Percentiles rank a stretch among this genome's conserved stretches.
Evolutionary conservation across 2,888 invertebrate species (phyloP).

Genomic region (Dicyrtoma fusca): DNA sequence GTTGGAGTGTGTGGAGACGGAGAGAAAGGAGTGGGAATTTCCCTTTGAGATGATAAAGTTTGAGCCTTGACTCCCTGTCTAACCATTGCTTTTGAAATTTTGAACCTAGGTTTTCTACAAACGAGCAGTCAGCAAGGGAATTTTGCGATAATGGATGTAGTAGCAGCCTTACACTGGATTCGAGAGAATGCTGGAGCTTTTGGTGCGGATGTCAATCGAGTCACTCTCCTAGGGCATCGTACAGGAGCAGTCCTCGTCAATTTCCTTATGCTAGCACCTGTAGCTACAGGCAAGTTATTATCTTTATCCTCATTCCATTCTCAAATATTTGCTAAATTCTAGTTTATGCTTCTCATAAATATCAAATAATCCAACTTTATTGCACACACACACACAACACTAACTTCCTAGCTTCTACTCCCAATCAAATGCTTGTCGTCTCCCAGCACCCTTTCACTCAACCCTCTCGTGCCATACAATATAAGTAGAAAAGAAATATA

Average conservation of each 20-base stretch:
- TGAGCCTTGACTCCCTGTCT: neutral
- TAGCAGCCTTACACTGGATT: conserved; percentile 93
- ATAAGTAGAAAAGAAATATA: too few relatives aligned
- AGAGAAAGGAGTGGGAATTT: neutral
- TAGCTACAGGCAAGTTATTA: conserved; percentile 76
- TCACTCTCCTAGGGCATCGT: conserved; percentile 94
- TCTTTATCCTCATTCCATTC: neutral
- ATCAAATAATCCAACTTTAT: neutral
- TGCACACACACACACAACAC: too few relatives aligned
- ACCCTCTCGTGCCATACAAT: too few relatives aligned
- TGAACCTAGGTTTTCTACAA: conserved; percentile 78
- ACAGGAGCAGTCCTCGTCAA: conserved; percentile 96
- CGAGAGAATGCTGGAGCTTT: conserved; percentile 92
- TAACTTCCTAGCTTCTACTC: too few relatives aligned
- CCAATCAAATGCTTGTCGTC: too few relatives aligned
- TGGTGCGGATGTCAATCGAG: conserved; percentile 89
- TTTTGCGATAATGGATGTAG: conserved; percentile 88
- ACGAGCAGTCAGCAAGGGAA: conserved; percentile 80
- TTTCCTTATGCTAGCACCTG: conserved; percentile 92
- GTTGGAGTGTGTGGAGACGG: neutral
- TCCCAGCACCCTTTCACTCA: too few relatives aligned
- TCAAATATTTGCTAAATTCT: neutral
- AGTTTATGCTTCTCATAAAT: neutral
- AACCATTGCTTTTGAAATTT: neutral
- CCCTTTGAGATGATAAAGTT: neutral